Conservation (phyloP, 2,797 vertebrate species). For the Chaetodon trifasciatus region DNA sequence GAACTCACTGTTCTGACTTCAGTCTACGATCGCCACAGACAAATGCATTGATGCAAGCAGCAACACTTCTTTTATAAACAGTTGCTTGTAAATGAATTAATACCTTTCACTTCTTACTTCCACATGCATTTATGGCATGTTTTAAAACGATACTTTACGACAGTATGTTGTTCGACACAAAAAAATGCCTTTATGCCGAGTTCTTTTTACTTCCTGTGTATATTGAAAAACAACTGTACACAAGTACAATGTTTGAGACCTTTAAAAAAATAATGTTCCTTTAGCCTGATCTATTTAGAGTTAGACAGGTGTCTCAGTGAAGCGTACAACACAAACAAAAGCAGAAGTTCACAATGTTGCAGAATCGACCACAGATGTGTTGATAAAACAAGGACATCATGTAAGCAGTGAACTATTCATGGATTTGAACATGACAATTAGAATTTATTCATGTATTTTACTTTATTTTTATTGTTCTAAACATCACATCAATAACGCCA, state of each 20-base stretch:
- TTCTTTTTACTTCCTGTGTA: background rate
- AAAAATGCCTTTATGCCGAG: background rate
- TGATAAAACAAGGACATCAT: background rate
- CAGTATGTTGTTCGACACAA: background rate
- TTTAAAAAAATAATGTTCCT: background rate
- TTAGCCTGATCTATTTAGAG: background rate
- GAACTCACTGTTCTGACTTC: too few species aligned
- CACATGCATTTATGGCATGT: background rate
- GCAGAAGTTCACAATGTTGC: slow-evolving; percentile 26
- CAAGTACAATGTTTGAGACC: background rate
- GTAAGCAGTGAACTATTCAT: background rate
- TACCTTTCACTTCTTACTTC: background rate
- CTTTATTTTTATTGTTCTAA: too few species aligned
- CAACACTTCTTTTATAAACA: background rate
- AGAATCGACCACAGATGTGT: background rate
- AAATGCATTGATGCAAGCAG: background rate
- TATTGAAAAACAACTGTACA: too few species aligned
- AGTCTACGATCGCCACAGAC: background rate
- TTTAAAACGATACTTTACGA: background rate
- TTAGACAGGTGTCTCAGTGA: background rate
- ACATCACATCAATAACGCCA: background rate
- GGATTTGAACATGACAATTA: background rate
- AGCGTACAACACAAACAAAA: background rate
- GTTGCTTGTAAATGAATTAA: background rate
- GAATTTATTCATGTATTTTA: too few species aligned